phyloP scores from a whole-genome alignment of 2,797 vertebrate genomes.

The Melanotaenia maccullochi region DNA sequence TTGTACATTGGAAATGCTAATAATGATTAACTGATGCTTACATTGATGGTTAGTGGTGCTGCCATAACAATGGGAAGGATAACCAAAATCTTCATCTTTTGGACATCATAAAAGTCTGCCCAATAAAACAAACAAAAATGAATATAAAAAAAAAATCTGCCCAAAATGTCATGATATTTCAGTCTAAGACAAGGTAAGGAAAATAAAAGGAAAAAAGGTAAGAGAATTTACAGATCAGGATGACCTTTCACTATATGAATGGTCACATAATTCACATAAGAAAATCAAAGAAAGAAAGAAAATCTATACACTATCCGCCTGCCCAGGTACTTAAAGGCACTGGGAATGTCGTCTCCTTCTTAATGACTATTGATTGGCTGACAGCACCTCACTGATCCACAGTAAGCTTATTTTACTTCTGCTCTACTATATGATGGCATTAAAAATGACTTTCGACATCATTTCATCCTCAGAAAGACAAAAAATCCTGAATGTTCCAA shows the following conservation, averaged over 20 bases:
- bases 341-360: constrained; percentile 42
- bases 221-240: background rate
- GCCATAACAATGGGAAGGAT: no score
- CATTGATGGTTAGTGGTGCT: no score
- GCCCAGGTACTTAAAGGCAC: constrained; percentile 34
- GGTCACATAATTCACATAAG: constrained; percentile 40
- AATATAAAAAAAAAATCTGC: no score
- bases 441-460: constrained; percentile 1
- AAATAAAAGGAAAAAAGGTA: background rate
- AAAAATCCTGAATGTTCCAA: background rate
- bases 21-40: no score
- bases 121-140: no score
- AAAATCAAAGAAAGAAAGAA: constrained; percentile 22
- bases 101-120: no score
- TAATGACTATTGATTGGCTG: constrained; percentile 53
- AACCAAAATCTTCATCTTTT: no score
- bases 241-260: constrained; percentile 34
- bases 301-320: constrained; percentile 56
- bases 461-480: constrained; percentile 7
- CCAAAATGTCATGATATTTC: background rate
- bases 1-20: no score
- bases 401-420: constrained; percentile 23
- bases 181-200: background rate
- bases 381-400: constrained; percentile 11
- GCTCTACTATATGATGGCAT: constrained; percentile 6